Base-by-base conservation (phyloP, 2,797 vertebrate species). In the Manis pentadactyla region DNA sequence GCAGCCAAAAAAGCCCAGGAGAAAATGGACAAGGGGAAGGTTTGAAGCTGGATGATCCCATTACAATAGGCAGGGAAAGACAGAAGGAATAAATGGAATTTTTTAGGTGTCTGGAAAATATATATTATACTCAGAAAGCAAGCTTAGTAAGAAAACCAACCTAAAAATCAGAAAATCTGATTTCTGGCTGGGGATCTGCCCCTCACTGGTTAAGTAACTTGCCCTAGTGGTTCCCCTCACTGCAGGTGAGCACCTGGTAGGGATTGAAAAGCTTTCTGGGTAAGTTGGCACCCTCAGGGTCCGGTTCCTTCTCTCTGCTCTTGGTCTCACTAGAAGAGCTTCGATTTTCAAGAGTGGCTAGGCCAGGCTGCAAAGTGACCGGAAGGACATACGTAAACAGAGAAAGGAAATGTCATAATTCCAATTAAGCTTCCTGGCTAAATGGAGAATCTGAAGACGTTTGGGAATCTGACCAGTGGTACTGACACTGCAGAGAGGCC, bases 391-490 rank as follows among this genome's bases (percentile, higher is more conserved):
- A 46, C 87, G 69, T 77, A 92, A 94, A 84, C 82, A 64, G 46
- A 96, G 59, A 95, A 92, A 86, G 68, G 59, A 83, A 94, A 95
- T 34, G 66, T 59, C 88, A 21, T 61, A 29, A 17, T 83, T 89
- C 90, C 73, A 39, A 79, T 61, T 53, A 37, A 37, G 55, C 55
- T 64, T 82, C 64, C 85, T n/a, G 84, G 69, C 79, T 61, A 85
- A 34, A n/a, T 5, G 23, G 75, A 77, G 85, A 73, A 68, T 13
- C 73, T 64, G 55, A 39, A 87, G 89, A 63, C 71, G 79, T 68
- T 42, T 85, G 71, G 95, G 93, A 88, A 68, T 39, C 74, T 75
- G 73, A n/a, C 39, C 49, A 46, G 2, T 27, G 39, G 27, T 59
- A 27, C 86, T 64, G n/a, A 53, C 23, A 1, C 77, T 85, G n/a